Conservation (phyloP, 2,797 vertebrate genomes). For the Passerculus sandwichensis region DNA sequence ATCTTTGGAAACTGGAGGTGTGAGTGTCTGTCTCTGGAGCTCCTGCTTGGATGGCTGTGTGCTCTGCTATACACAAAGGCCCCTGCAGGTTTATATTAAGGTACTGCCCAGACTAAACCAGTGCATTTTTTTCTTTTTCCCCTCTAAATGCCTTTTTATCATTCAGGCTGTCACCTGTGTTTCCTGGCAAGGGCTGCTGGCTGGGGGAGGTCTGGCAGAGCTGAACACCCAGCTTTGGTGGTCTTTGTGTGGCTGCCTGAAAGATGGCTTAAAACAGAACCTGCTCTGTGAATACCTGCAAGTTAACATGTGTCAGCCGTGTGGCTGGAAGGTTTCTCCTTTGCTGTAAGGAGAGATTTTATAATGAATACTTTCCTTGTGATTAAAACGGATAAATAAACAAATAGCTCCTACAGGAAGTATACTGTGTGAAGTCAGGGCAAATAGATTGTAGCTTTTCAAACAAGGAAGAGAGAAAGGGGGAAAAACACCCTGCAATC, state of each 20-base stretch:
- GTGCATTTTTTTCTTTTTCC: slow-evolving; percentile 65
- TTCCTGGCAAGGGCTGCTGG: slow-evolving; percentile 69
- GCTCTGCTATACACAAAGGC: slow-evolving; percentile 67
- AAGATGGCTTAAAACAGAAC: slow-evolving; percentile 73
- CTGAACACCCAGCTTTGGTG: slow-evolving; percentile 67
- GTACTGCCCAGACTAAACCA: slow-evolving; percentile 75
- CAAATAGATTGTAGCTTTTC: slow-evolving; percentile 55
- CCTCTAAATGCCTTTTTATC: slow-evolving; percentile 74
- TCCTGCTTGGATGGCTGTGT: slow-evolving; percentile 49
- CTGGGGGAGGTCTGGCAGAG: slow-evolving; percentile 72
- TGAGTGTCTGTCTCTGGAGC: slow-evolving; percentile 17
- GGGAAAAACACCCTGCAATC: neutral
- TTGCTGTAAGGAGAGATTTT: slow-evolving; percentile 58
- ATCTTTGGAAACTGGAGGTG: neutral
- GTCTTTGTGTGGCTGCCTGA: slow-evolving; percentile 69
- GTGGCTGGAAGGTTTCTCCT: slow-evolving; percentile 66
- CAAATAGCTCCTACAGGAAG: slow-evolving; percentile 62
- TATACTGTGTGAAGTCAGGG: slow-evolving; percentile 27
- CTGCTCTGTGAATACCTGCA: slow-evolving; percentile 70
- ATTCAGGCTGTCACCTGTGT: slow-evolving; percentile 76
- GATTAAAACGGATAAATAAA: slow-evolving; percentile 68
- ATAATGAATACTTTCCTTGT: slow-evolving; percentile 75
- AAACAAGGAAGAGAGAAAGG: neutral
- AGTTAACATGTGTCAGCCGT: slow-evolving; percentile 69
- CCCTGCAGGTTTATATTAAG: slow-evolving; percentile 74